Conservation (phyloP, 2,113 vertebrate genomes). For the Hippocampus abdominalis region DNA sequence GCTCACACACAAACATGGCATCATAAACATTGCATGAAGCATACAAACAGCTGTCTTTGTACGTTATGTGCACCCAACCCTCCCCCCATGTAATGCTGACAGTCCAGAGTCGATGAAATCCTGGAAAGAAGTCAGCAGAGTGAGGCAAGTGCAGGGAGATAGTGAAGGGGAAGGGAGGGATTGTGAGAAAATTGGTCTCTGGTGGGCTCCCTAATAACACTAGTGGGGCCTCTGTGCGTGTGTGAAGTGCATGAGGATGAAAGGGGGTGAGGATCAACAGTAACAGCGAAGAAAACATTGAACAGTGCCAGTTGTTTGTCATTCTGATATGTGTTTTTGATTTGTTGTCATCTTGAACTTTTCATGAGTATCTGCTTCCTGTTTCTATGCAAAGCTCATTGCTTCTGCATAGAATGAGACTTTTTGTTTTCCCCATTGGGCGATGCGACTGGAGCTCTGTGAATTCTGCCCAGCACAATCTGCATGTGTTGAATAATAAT, state of each 20-base stretch:
- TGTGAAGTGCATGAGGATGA: slow-evolving; percentile 4
- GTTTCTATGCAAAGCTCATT: not conserved
- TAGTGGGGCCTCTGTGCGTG: slow-evolving; percentile 18
- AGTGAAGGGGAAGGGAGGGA: slow-evolving; percentile 38
- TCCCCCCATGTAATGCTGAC: slow-evolving; percentile 35
- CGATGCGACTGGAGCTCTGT: not conserved
- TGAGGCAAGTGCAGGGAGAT: slow-evolving; percentile 40
- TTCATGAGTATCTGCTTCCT: not conserved
- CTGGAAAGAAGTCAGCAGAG: slow-evolving; percentile 52
- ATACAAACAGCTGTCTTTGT: slow-evolving; percentile 14
- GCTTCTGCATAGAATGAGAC: too few relatives aligned
- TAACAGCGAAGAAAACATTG: not conserved
- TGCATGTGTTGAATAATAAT: too few relatives aligned
- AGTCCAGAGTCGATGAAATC: slow-evolving; percentile 43
- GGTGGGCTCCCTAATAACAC: slow-evolving; percentile 44
- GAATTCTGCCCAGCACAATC: not conserved
- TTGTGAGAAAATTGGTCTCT: slow-evolving; percentile 64
- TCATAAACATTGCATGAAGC: not conserved
- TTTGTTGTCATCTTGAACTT: not conserved
- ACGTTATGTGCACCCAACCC: slow-evolving; percentile 4
- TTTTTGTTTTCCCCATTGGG: too few relatives aligned
- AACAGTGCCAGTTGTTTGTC: not conserved
- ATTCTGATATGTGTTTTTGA: not conserved
- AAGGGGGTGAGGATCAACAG: not conserved
- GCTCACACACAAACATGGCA: not conserved